A percentile compares a stretch with the other conserved stretches of the same genome.
phyloP scores from a whole-genome alignment of 2,113 vertebrate species.

The Isichthys henryi region DNA sequence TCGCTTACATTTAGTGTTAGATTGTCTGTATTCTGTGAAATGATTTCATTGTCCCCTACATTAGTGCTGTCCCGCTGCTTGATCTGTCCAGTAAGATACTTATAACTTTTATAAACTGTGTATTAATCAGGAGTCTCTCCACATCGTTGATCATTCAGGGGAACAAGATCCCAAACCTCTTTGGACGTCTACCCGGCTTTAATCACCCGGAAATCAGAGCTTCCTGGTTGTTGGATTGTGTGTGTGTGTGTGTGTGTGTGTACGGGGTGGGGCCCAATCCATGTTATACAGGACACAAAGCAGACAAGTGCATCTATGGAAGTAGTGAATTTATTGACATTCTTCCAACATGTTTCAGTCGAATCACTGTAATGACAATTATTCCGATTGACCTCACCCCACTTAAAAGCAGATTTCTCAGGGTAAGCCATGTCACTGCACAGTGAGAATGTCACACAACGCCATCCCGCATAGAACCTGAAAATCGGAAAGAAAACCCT shows the following conservation, averaged over 20 bases:
- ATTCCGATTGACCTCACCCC: conserved; percentile 40
- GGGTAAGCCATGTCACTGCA: conserved; percentile 78
- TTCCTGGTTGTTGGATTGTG: background rate
- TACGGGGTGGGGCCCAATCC: background rate
- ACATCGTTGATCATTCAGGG: background rate
- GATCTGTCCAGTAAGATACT: background rate
- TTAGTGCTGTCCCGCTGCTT: background rate
- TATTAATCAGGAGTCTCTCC: background rate
- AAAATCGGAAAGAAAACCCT: conserved; percentile 62
- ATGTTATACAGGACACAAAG: conserved; percentile 14
- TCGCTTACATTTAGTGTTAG: background rate
- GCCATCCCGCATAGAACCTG: conserved; percentile 65
- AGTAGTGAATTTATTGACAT: conserved; percentile 97
- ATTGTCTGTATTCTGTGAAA: background rate
- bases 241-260: background rate
- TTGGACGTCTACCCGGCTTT: background rate
- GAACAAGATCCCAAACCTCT: background rate
- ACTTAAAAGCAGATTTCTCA: conserved; percentile 70
- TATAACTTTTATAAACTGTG: background rate
- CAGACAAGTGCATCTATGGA: conserved; percentile 49
- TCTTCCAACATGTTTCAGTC: conserved; percentile 74
- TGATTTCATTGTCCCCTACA: background rate
- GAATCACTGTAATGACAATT: conserved; percentile 60
- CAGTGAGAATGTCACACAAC: conserved; percentile 81
- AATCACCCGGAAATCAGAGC: background rate